Evolutionary conservation across 1,140 invertebrate genomes (phyloP).

Genomic region (Drosophila sturtevanti): DNA sequence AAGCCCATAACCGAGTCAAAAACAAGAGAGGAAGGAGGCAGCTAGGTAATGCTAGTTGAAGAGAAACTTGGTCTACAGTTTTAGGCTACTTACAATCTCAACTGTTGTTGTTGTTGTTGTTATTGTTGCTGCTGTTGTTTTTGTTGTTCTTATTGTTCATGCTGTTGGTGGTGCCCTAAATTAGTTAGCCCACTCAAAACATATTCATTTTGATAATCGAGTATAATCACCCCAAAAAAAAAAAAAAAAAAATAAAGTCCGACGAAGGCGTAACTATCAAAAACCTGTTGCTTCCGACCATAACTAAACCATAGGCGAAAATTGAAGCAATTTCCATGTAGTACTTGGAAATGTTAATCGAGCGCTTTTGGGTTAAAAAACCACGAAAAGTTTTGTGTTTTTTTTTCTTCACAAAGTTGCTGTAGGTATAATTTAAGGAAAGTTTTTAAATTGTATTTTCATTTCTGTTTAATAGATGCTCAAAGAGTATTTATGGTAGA

Average conservation of each 20-base stretch:
- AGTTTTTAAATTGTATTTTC: neutral
- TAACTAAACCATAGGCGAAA: neutral
- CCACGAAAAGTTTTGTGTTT: neutral
- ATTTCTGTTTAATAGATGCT: too few relatives aligned
- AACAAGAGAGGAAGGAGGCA: neutral
- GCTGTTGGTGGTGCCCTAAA: conserved; percentile 15
- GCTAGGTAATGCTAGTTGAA: neutral
- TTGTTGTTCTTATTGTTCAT: conserved; percentile 10
- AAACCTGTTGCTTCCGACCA: conserved; percentile 1
- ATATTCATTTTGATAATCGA: conserved; percentile 56
- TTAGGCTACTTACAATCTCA: conserved; percentile 28
- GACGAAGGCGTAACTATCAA: neutral
- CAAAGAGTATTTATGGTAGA: too few relatives aligned
- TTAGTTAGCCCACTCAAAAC: conserved; percentile 46
- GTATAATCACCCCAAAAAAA: conserved; percentile 34
- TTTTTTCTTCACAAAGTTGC: too few relatives aligned
- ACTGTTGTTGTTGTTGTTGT: conserved; percentile 2
- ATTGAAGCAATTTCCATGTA: neutral
- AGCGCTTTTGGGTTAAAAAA: neutral
- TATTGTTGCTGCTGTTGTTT: conserved; percentile 8
- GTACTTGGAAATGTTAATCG: neutral
- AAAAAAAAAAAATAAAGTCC: neutral
- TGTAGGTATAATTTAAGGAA: too few relatives aligned
- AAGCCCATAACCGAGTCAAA: neutral
- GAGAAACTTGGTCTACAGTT: conserved; percentile 34